These are phyloP conservation scores for Gallinago stenura DNA, from an alignment of 2,797 vertebrate genomes.

Conservation along the genomic window DNA sequence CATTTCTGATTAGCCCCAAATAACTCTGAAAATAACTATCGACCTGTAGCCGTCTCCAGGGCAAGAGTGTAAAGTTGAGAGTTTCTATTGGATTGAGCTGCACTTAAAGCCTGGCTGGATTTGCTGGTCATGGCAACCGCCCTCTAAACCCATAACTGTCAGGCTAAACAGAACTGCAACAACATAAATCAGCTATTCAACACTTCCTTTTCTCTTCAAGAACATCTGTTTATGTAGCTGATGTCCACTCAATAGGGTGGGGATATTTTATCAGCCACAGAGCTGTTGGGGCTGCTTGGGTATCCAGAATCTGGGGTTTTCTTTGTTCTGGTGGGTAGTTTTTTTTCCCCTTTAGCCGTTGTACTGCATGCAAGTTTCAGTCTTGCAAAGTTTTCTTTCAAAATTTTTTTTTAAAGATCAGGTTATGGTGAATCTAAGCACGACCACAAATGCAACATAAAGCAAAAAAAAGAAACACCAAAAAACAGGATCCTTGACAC, in stretches of 20 bases:
- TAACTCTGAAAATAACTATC: constrained; percentile 74
- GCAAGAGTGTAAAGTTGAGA: constrained; percentile 73
- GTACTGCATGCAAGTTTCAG: neutral
- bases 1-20: constrained; percentile 64
- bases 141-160: constrained; percentile 62
- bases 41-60: constrained; percentile 66
- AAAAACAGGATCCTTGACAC: neutral
- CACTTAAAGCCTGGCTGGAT: constrained; percentile 60
- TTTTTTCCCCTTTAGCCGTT: neutral
- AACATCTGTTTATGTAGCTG: constrained; percentile 70
- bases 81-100: constrained; percentile 75
- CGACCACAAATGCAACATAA: neutral
- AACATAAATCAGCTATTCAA: constrained; percentile 71
- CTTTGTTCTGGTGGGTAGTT: too few species aligned
- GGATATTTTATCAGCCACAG: constrained; percentile 54
- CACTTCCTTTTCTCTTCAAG: constrained; percentile 39
- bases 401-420: neutral
- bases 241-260: constrained; percentile 41
- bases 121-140: constrained; percentile 66
- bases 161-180: constrained; percentile 29
- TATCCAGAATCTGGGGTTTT: neutral
- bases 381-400: neutral
- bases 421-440: neutral
- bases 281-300: neutral
- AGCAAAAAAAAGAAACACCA: neutral